These are phyloP conservation scores for Calameuta idolon DNA, from an alignment of 2,888 invertebrate species.

Conservation along the genomic window DNA sequence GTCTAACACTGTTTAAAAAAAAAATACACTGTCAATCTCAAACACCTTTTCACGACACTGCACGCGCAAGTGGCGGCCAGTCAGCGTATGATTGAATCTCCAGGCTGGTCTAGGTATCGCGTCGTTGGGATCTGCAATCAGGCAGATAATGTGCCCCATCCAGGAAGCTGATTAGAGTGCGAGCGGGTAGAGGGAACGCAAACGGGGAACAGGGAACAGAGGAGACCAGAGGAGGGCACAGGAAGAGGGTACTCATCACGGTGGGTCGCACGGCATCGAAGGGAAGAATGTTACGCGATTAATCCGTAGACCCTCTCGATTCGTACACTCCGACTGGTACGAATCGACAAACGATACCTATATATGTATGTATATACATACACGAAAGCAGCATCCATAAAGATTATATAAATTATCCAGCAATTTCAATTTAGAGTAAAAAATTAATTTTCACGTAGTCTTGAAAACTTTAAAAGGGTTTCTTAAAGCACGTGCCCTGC, in stretches of 20 bases:
- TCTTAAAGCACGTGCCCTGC: neutral
- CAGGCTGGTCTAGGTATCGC: constrained; percentile 44
- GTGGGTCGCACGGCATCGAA: constrained; percentile 40
- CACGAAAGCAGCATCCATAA: neutral
- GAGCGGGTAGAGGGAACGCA: constrained; percentile 29
- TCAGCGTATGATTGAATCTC: constrained; percentile 37
- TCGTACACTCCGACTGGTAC: neutral
- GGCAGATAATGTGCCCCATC: constrained; percentile 60
- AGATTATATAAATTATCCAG: neutral
- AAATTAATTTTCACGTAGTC: neutral
- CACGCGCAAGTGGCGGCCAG: constrained; percentile 21
- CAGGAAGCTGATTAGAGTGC: constrained; percentile 59
- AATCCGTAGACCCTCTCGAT: neutral
- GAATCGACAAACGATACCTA: neutral
- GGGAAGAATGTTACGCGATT: constrained; percentile 3
- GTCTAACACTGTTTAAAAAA: neutral
- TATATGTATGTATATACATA: neutral
- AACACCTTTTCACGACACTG: neutral
- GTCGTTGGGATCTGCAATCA: constrained; percentile 56
- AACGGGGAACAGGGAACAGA: constrained; percentile 29
- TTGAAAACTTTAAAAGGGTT: neutral
- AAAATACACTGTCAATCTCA: neutral
- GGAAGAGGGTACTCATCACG: constrained; percentile 60
- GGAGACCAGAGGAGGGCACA: constrained; percentile 46
- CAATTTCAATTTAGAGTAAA: neutral